A percentile compares a stretch with the other conserved stretches of the same genome.
phyloP scores from a whole-genome alignment of 2,113 vertebrate species.

The Bagarius yarrelli region DNA sequence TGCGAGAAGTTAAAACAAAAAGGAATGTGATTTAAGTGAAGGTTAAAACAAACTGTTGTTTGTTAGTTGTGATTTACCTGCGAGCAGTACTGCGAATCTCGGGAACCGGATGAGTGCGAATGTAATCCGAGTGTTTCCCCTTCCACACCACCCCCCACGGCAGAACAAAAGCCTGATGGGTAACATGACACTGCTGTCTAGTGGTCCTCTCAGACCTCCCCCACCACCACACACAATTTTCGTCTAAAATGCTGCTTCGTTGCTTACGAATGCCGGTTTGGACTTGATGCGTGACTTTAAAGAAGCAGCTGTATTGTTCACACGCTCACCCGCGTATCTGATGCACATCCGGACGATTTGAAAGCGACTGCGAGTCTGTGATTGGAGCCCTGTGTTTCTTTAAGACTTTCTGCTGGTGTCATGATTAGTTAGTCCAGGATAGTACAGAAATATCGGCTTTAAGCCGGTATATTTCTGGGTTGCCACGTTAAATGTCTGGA shows the following conservation, averaged over 20 bases:
- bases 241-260: background rate
- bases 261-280: constrained; percentile 1
- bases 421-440: too few species aligned
- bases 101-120: constrained; percentile 36
- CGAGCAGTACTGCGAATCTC: background rate
- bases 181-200: constrained; percentile 41
- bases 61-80: background rate
- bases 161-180: constrained; percentile 44
- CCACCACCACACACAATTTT: background rate
- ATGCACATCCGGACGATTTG: background rate
- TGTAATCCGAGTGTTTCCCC: constrained; percentile 45
- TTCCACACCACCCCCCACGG: constrained; percentile 4
- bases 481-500: too few species aligned
- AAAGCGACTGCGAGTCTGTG: background rate
- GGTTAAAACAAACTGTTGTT: background rate
- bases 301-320: constrained; percentile 6
- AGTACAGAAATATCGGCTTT: too few species aligned
- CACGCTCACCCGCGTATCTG: background rate
- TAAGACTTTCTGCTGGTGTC: background rate
- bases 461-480: too few species aligned
- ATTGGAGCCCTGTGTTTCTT: background rate
- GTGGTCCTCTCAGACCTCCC: constrained; percentile 33
- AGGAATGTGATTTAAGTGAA: background rate
- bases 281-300: constrained; percentile 5
- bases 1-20: background rate